Evolutionary conservation across 2,797 vertebrate species (phyloP), one percentile per base, ranked within the genome.

Genomic region (Lacerta viridis): DNA sequence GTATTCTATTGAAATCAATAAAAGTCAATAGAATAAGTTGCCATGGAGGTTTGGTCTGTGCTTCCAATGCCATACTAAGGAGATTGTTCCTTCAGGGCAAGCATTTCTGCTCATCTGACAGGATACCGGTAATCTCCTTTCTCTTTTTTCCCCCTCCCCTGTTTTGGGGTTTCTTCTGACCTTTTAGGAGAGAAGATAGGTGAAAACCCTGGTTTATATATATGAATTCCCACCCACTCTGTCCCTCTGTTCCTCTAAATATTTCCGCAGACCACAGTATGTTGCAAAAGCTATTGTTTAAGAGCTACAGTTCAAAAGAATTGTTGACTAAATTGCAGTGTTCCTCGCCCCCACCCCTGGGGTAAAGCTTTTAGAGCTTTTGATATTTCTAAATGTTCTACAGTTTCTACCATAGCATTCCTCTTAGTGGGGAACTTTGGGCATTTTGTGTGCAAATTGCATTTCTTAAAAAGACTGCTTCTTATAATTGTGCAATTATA

Each of bases 401-500:
- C 27, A 25, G 64, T 75, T 75, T 74, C 25, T 50, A 41, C 29
- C 74, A 69, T 20, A 85, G 75, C 76, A 66, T 84, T 88, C 36
- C 18, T 71, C 25, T 75, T 66, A 89, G 36, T 39, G 33, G 81
- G 64, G 10, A 43, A 20, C 50, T 69, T 72, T 36, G 36, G 59
- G 10, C 50, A 27, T 79, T 72, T 72, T 13, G 46, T 84, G 43
- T 72, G 59, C 23, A 15, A 80, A 88, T 74, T 20, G 20, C 33
- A 66, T 75, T 80, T 80, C 69, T 80, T 85, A 75, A 80, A 55
- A 85, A 68, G 39, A 41, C 5, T 80, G 77, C 5, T 74, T 89
- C 41, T 74, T 89, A n/a, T 75, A 89, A 85, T 85, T 76, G 81
- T 85, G 75, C 27, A 89, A 80, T n/a, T n/a, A n/a, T n/a, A n/a